Evolutionary conservation across 2,888 invertebrate species (phyloP).

Genomic region (Geophilus truncorum): DNA sequence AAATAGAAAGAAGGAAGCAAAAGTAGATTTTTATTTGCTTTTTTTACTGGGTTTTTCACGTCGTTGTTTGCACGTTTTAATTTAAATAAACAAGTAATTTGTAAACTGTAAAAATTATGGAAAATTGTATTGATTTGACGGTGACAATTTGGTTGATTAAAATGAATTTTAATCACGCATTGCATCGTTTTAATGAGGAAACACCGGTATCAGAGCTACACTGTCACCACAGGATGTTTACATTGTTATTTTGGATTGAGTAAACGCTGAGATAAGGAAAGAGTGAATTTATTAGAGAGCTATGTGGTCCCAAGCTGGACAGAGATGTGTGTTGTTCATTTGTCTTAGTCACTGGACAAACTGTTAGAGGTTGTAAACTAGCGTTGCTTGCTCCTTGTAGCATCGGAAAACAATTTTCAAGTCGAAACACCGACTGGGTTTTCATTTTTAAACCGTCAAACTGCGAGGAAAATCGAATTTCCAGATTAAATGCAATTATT

Average conservation of each 20-base stretch:
- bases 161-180: neutral
- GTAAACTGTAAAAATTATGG: no score
- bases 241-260: neutral
- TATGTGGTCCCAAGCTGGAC: neutral
- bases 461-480: neutral
- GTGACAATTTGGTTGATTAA: neutral
- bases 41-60: no score
- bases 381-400: neutral
- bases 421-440: neutral
- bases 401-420: neutral
- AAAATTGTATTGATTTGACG: neutral
- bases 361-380: neutral
- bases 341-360: slow-evolving; percentile 3
- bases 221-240: neutral
- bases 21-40: no score
- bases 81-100: no score
- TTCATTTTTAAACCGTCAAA: neutral
- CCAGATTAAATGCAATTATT: neutral
- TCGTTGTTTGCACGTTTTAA: no score
- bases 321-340: neutral
- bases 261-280: neutral
- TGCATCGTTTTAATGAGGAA: neutral
- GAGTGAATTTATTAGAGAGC: neutral
- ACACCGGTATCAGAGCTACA: neutral
- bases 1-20: neutral